These are phyloP conservation scores for Sebastiscus albofasciatus DNA, from an alignment of 2,797 vertebrate genomes.

Conservation along the genomic window DNA sequence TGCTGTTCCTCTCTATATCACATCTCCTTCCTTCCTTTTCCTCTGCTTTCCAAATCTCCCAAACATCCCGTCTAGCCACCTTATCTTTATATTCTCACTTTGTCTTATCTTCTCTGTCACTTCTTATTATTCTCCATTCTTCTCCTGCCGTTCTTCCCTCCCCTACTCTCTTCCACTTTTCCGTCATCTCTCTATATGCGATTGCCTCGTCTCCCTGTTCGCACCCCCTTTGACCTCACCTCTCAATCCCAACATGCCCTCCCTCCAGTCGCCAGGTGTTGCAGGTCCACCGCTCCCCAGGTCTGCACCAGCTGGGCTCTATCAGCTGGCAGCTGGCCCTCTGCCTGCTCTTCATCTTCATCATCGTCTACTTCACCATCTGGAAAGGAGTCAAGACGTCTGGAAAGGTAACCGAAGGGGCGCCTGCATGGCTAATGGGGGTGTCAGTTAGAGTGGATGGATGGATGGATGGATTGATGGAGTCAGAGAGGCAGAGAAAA, in stretches of 20 bases:
- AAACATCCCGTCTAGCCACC: not conserved
- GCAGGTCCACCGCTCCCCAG: constrained; percentile 91
- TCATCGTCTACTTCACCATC: constrained; percentile 98
- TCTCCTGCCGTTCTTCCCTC: not conserved
- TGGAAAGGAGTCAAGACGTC: constrained; percentile 99
- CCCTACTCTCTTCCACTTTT: not conserved
- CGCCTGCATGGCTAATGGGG: constrained; percentile 56
- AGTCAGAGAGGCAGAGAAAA: constrained; percentile 4
- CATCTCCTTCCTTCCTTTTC: not conserved
- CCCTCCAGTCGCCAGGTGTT: constrained; percentile 91
- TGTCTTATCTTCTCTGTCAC: not conserved
- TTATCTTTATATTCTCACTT: not conserved
- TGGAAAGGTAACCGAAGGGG: constrained; percentile 89
- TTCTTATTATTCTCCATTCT: constrained; percentile 8
- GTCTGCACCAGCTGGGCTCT: constrained; percentile 93
- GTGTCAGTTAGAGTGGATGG: constrained; percentile 51
- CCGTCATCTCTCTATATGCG: not conserved
- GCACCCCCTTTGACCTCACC: not conserved
- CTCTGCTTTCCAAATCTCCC: constrained; percentile 1
- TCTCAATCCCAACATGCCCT: constrained; percentile 1
- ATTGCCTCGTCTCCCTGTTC: not conserved
- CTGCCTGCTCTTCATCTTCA: constrained; percentile 96
- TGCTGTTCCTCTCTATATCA: not conserved
- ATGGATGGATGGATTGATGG: constrained; percentile 38
- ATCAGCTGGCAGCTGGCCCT: constrained; percentile 96